Evolutionary conservation across 1,140 invertebrate species (phyloP).

Genomic region (Magallana gigas): DNA sequence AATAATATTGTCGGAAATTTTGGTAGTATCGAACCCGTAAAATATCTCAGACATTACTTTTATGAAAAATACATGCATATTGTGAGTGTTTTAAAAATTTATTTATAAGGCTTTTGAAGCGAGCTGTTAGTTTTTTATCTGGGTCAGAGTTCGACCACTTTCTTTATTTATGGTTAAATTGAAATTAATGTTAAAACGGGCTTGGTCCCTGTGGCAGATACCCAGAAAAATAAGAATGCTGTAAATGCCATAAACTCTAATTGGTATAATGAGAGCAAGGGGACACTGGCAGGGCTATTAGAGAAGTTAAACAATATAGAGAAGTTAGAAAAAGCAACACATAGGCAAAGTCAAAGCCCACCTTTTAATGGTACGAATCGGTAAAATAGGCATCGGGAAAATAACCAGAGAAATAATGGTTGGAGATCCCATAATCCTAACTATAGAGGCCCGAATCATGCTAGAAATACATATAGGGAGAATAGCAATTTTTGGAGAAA

Average conservation of each 20-base stretch:
- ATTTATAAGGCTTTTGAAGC: no score
- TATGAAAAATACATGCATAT: no score
- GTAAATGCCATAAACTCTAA: slow-evolving; percentile 25
- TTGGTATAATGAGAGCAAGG: neutral
- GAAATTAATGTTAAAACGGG: no score
- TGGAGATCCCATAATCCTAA: neutral
- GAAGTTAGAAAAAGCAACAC: slow-evolving; percentile 18
- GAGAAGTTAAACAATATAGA: slow-evolving; percentile 36
- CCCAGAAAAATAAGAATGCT: neutral
- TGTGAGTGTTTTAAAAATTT: no score
- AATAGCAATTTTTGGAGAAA: neutral
- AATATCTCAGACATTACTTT: no score
- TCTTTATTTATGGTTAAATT: no score
- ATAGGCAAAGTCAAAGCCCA: neutral
- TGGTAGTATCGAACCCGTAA: no score
- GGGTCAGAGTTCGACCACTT: no score
- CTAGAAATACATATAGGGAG: neutral
- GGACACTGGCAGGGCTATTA: neutral
- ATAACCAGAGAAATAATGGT: slow-evolving; percentile 11
- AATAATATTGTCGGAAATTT: no score
- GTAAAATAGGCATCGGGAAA: slow-evolving; percentile 10
- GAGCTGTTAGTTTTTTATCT: no score
- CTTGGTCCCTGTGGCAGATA: neutral
- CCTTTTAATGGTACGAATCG: neutral
- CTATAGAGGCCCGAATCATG: neutral